Conservation (phyloP, 2,797 vertebrate genomes). For the Anas bahamensis region DNA sequence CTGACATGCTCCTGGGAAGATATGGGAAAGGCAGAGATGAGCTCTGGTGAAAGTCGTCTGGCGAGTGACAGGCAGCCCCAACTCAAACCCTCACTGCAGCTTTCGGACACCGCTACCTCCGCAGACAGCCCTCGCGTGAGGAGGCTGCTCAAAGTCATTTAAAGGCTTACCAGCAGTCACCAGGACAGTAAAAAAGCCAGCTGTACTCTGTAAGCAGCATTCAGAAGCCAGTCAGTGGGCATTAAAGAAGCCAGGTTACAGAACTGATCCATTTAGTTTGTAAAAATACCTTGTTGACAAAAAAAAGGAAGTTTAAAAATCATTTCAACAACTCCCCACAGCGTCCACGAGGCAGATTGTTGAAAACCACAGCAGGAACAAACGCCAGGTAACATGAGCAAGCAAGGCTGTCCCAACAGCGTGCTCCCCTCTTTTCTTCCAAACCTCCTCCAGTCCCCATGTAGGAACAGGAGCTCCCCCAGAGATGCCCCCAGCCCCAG, state of each 20-base stretch:
- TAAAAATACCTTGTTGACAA: too few species aligned
- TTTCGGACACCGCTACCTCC: neutral
- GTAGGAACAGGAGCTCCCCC: too few species aligned
- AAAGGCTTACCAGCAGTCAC: neutral
- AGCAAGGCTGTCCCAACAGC: too few species aligned
- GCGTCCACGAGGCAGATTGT: too few species aligned
- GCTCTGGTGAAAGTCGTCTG: neutral
- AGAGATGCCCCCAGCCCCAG: neutral
- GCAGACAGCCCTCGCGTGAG: neutral
- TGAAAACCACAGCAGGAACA: too few species aligned
- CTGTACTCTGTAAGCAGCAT: neutral
- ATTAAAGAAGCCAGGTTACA: neutral
- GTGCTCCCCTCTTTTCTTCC: too few species aligned
- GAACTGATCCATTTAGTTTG: neutral
- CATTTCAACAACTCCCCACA: too few species aligned
- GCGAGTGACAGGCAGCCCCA: neutral
- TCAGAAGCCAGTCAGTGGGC: neutral
- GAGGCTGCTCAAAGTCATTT: neutral
- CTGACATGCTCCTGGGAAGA: neutral
- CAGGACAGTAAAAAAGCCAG: neutral
- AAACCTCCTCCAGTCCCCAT: too few species aligned
- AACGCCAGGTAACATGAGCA: too few species aligned
- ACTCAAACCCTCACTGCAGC: neutral
- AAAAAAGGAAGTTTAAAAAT: too few species aligned
- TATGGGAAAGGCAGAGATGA: fast-evolving